Base-by-base conservation (phyloP, 2,797 vertebrate species). In the Carduelis carduelis region DNA sequence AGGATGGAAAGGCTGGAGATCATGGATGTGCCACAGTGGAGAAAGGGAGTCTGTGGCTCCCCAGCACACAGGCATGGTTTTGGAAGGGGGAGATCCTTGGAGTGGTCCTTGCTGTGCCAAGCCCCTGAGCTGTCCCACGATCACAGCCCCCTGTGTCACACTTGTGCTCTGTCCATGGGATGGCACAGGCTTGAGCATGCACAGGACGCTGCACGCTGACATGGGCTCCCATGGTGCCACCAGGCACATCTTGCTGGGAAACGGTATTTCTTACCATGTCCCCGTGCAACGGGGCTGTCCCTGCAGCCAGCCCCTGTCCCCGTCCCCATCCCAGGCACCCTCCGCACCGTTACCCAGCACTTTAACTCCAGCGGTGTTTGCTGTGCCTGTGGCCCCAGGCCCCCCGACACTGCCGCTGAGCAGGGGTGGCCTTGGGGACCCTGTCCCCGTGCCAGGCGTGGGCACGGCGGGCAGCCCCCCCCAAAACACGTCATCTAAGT, bases 401-500 rank as follows among this genome's bases (percentile, higher is more conserved):
- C 30, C 41, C 76, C 55, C 4, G 12, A 65, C 84, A 34, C 27
- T 89, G 95, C 80, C 5, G 0, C 76, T 78, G 80, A 50, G 80
- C 89, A 92, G 93, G 64, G 91, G 91, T 70, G 95, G 89, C 82
- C 82, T 22, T 1, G 21, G 89, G 86, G 56, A 69, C 86, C 75
- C 91, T 5, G 72, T 83, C 92, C 92, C 82, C 9, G 69, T 81
- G 87, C 93, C 87, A 83, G 92, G 94, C 74, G 94, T 66, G 81
- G 84, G 94, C 83, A 92, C 12, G 47, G 77, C 0, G 78, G 78
- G 90, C 84, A 90, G 59, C 35, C 50, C 34, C 46, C 65, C 28
- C 66, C 53, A 50, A 43, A 96, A 98, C 98, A 98, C 98, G 98
- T 98, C 98, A 99, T 98, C 98, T 99, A 99, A 99, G 98, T 99